phyloP scores from a whole-genome alignment of 2,113 vertebrate genomes.

The Salminus brasiliensis region DNA sequence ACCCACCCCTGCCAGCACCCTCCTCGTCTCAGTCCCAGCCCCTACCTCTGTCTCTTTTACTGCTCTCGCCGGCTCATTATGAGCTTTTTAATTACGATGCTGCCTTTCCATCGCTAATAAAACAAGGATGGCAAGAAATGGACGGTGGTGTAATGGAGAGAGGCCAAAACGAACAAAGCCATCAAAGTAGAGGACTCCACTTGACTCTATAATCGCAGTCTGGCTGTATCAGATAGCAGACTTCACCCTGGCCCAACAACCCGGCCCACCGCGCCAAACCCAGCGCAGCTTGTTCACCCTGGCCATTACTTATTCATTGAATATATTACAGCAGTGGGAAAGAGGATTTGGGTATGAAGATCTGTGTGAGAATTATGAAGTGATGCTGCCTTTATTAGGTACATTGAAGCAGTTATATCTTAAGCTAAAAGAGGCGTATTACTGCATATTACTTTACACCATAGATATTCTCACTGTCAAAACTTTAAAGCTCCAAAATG shows the following conservation, averaged over 20 bases:
- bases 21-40: background rate
- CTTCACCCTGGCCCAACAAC: constrained; percentile 33
- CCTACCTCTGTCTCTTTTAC: constrained; percentile 3
- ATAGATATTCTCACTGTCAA: background rate
- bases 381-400: constrained; percentile 20
- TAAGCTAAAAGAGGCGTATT: background rate
- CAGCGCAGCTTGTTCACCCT: constrained; percentile 28
- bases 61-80: background rate
- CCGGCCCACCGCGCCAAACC: constrained; percentile 29
- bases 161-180: constrained; percentile 41
- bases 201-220: constrained; percentile 46
- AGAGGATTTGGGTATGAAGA: constrained; percentile 25
- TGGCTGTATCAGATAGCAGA: constrained; percentile 57
- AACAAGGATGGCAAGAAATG: constrained; percentile 35
- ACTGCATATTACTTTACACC: constrained; percentile 12
- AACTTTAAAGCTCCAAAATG: background rate
- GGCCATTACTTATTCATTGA: constrained; percentile 43
- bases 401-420: background rate
- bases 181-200: constrained; percentile 38
- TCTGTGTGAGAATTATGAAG: constrained; percentile 35
- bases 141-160: constrained; percentile 12
- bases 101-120: constrained; percentile 34
- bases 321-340: constrained; percentile 33
- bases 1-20: background rate
- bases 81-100: constrained; percentile 32